A percentile compares a stretch with the other conserved stretches of the same genome.
Conservation (phyloP, 2,113 vertebrate genomes). For the Cebidichthys violaceus region DNA sequence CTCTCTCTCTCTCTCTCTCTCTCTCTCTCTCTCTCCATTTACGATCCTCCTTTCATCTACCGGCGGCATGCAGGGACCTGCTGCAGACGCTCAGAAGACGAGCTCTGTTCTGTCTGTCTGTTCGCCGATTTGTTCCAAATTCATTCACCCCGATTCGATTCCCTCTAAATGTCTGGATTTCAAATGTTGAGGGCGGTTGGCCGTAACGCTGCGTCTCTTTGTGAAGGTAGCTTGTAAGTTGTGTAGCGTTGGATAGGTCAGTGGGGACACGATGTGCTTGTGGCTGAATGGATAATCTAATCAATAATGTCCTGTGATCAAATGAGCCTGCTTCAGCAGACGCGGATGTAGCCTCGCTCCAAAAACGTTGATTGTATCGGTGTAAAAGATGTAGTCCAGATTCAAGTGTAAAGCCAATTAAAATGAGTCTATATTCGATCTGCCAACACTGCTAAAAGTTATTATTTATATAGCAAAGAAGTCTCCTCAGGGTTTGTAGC, state of each 20-base stretch:
- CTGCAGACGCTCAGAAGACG: background rate
- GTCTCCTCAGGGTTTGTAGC: background rate
- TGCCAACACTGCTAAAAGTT: background rate
- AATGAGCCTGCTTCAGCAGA: slow-evolving; percentile 20
- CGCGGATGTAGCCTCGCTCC: slow-evolving; percentile 1
- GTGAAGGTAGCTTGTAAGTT: slow-evolving; percentile 1
- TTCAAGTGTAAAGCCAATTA: background rate
- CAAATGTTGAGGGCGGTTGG: background rate
- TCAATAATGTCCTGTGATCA: slow-evolving; percentile 46
- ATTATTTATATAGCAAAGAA: background rate
- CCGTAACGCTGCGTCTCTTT: slow-evolving; percentile 12
- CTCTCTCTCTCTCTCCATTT: too few relatives aligned
- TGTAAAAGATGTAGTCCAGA: background rate
- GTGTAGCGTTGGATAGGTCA: slow-evolving; percentile 10
- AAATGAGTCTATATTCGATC: background rate
- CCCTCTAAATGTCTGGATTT: slow-evolving; percentile 30
- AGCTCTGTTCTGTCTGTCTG: slow-evolving; percentile 18
- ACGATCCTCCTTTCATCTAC: slow-evolving; percentile 41
- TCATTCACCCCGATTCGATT: background rate
- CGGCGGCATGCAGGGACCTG: slow-evolving; percentile 48
- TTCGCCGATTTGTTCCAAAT: background rate
- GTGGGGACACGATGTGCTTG: slow-evolving; percentile 29
- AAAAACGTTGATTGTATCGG: slow-evolving; percentile 3
- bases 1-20: too few relatives aligned
- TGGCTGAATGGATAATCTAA: slow-evolving; percentile 48